phyloP scores from a whole-genome alignment of 2,888 invertebrate species.

The Rutpela maculata region DNA sequence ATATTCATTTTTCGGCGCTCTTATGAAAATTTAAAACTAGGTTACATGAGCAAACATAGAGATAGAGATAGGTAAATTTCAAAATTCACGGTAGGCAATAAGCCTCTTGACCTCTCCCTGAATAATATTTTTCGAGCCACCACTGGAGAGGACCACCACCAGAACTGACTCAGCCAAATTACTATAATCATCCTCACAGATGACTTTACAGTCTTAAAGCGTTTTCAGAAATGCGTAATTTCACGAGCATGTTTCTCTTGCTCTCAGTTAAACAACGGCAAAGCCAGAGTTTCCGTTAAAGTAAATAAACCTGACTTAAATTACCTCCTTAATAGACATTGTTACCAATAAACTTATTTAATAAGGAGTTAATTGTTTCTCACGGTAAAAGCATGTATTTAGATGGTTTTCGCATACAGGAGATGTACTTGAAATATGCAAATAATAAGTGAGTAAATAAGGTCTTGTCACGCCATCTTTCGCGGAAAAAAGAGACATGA shows the following conservation, averaged over 20 bases:
- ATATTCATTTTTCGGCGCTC: too few relatives aligned
- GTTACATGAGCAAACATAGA: too few relatives aligned
- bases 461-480: conserved; percentile 10
- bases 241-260: not conserved
- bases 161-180: not conserved
- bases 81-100: too few relatives aligned
- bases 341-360: conserved; percentile 7
- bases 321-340: not conserved
- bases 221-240: conserved; percentile 1
- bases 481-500: not conserved
- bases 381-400: conserved; percentile 8
- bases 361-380: conserved; percentile 23
- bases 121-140: not conserved
- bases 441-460: conserved; percentile 22
- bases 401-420: not conserved
- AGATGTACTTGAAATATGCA: conserved; percentile 17
- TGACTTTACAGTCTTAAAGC: not conserved
- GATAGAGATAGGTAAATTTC: too few relatives aligned
- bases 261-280: not conserved
- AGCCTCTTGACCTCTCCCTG: too few relatives aligned
- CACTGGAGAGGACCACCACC: not conserved
- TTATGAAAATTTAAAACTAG: too few relatives aligned
- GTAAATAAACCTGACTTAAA: not conserved
- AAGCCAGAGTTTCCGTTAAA: not conserved
- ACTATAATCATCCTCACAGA: not conserved